Evolutionary conservation across 2,888 invertebrate genomes (phyloP), one percentile per base, ranked within the genome.

Genomic region (Drosophila multiciliata): DNA sequence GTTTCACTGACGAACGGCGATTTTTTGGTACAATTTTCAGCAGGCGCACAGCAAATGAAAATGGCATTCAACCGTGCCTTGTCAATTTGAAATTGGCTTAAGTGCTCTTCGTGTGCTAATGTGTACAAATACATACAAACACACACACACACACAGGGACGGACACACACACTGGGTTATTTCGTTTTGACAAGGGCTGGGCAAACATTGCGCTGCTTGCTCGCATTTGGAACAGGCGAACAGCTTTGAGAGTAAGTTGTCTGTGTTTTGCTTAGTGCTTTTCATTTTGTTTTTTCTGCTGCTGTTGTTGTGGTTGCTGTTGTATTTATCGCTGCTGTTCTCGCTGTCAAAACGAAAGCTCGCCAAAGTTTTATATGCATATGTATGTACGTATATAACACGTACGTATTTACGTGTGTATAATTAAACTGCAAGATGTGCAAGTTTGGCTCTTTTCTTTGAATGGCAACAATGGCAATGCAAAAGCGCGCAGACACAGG

Each of bases 201-300:
- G 76, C 82, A 85, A 85, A 85, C 70, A 84, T 89, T 80, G 80
- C 80, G 89, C 82, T 83, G 89, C 85, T 87, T 84, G 87, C 89
- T 85, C 85, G 75, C 82, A 68, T 69, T 89, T 61, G 38, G 72
- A 89, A 58, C 75, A 89, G 85, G 89, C 67, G 60, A 73, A 67
- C 85, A 85, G 89, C 70, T 23, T 45, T 58, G 32, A 9, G 35
- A 75, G 67, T 59, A 54, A 50, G 53, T 52, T 55, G 49, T 36
- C 17, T 38, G 63, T 40, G 53, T 23, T 61, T 64, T 55, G 26
- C n/a, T 54, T 66, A 57, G 64, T n/a, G 61, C 49, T 63, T 57
- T 55, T 63, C 17, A 36, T 29, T 59, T 61, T 15, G 55, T 65
- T 52, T 53, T 64, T 62, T 54, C 55, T 53, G 57, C 32, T 55